Evolutionary conservation across 2,888 invertebrate genomes (phyloP), one percentile per base, ranked within the genome.

Genomic region (Sesia apiformis): DNA sequence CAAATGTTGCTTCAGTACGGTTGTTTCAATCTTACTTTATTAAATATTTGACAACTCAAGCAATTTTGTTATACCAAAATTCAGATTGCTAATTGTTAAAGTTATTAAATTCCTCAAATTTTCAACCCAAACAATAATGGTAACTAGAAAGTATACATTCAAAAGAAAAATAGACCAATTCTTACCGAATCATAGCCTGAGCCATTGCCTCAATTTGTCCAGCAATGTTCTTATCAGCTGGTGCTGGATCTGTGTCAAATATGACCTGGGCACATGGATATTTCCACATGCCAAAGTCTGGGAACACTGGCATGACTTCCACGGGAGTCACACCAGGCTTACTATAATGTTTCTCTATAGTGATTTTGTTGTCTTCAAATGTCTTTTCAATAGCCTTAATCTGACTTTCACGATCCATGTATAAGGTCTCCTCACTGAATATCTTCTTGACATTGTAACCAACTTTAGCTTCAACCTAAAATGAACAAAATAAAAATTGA

Each of bases 181-280:
- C 79, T 61, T 74, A 95, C 95, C 98, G 93, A 86, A 99, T 98
- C 97, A 99, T 98, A 69, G 98, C 99, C 82, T 99, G 98, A 40
- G 98, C 98, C 98, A 99, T 98, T 78, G 98, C 97, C 78, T 98
- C 98, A 67, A 97, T 93, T 75, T 98, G 97, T 5, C 95, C 95
- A 39, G 96, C 94, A 52, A 95, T 93, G 67, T 96, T 93, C 72
- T 96, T 94, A 57, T 96, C 97, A 49, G 93, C 90, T 0, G 98
- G 98, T 4, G 98, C 97, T 5, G 99, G 99, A 87, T 99, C 99
- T 0, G 98, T 96, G 80, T 99, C 99, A 79, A 99, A 99, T 73
- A 98, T 97, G 61, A 99, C 99, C 82, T 96, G 96, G 52, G 99
- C 98, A 82, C 98, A 99, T 0, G 98, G 98, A 88, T 97, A 97